phyloP scores from a whole-genome alignment of 1,140 invertebrate species.

The Sipha flava region DNA sequence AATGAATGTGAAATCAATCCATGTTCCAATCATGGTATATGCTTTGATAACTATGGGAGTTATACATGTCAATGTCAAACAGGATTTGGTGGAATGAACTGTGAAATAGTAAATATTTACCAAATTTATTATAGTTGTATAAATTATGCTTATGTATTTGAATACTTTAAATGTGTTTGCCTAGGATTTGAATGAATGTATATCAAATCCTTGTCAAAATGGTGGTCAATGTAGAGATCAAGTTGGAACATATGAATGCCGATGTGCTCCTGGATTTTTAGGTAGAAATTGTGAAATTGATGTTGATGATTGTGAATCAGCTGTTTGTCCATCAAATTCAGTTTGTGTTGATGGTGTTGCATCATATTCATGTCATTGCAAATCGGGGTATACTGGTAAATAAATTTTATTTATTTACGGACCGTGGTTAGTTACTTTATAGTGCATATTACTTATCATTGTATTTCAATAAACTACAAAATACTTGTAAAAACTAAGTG shows the following conservation, averaged over 20 bases:
- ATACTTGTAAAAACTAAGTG: too few relatives aligned
- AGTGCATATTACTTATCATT: too few relatives aligned
- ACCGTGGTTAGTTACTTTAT: too few relatives aligned
- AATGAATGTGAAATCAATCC: constrained; percentile 69
- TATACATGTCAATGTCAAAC: constrained; percentile 74
- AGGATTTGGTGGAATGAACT: constrained; percentile 73
- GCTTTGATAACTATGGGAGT: constrained; percentile 52
- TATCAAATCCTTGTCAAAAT: constrained; percentile 65
- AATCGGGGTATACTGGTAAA: constrained; percentile 75
- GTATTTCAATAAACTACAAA: too few relatives aligned
- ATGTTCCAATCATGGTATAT: constrained; percentile 67
- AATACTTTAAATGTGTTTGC: not conserved
- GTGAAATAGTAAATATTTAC: constrained; percentile 51
- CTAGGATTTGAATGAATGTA: constrained; percentile 73
- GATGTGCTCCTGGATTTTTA: constrained; percentile 65
- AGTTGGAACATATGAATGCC: constrained; percentile 62
- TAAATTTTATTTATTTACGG: constrained; percentile 42
- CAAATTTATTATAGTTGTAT: not conserved
- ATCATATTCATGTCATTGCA: constrained; percentile 79
- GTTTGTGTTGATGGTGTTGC: constrained; percentile 57
- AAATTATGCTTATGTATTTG: not conserved
- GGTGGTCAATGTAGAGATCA: constrained; percentile 66
- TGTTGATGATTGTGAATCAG: constrained; percentile 55
- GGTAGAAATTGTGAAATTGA: constrained; percentile 63
- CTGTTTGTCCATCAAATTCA: constrained; percentile 63